Conservation (phyloP, 2,888 invertebrate species). For the Patella caerulea region DNA sequence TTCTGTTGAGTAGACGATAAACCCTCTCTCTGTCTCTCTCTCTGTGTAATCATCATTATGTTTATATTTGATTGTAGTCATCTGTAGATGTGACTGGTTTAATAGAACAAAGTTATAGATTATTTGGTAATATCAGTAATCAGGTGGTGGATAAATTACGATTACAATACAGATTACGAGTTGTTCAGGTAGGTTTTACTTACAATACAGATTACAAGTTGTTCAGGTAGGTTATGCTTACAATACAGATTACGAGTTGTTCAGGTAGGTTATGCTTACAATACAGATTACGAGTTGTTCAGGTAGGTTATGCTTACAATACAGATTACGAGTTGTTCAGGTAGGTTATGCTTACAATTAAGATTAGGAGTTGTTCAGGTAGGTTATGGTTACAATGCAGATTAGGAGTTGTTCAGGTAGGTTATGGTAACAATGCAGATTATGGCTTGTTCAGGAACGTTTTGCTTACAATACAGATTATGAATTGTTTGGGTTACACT, state of each 20-base stretch:
- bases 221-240: background rate
- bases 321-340: background rate
- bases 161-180: slow-evolving; percentile 89
- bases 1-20: too few relatives aligned
- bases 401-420: background rate
- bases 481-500: background rate
- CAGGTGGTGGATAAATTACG: slow-evolving; percentile 91
- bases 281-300: background rate
- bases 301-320: slow-evolving; percentile 70
- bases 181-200: slow-evolving; percentile 79
- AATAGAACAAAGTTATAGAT: slow-evolving; percentile 88
- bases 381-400: slow-evolving; percentile 5
- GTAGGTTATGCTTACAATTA: slow-evolving; percentile 80
- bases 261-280: background rate
- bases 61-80: slow-evolving; percentile 44
- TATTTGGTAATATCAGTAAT: slow-evolving; percentile 80
- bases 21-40: too few relatives aligned
- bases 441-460: background rate
- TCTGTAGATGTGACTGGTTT: slow-evolving; percentile 74
- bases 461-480: background rate
- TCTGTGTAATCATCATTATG: background rate
- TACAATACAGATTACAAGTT: background rate
- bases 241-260: background rate
- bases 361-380: slow-evolving; percentile 89
- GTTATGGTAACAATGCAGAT: background rate